Conservation (phyloP, 2,888 invertebrate species). For the Spodoptera exigua region DNA sequence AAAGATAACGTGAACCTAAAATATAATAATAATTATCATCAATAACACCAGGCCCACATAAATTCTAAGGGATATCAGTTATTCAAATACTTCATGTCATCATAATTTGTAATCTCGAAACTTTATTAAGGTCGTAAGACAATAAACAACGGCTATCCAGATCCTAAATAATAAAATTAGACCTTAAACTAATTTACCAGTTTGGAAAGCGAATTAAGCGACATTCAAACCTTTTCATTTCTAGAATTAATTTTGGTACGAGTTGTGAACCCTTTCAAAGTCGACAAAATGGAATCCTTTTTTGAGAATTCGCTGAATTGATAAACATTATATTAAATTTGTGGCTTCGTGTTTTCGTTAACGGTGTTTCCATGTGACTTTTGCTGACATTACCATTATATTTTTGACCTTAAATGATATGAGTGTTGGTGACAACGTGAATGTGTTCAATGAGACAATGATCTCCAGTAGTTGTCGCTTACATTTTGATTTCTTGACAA, state of each 20-base stretch:
- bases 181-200: conserved; percentile 37
- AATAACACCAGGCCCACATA: not conserved
- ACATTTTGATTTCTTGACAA: no score
- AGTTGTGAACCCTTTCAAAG: conserved; percentile 33
- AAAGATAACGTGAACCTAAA: no score
- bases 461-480: no score
- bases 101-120: conserved; percentile 4
- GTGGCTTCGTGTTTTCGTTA: conserved; percentile 26
- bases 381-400: not conserved
- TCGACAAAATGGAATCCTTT: conserved; percentile 21
- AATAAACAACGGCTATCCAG: conserved; percentile 24
- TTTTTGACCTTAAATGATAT: no score
- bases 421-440: no score
- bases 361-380: conserved; percentile 5
- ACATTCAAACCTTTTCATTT: conserved; percentile 39
- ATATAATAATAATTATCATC: no score
- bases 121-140: conserved; percentile 8
- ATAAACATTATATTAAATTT: conserved; percentile 32
- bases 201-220: conserved; percentile 31
- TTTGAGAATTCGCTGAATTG: conserved; percentile 26
- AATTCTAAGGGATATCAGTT: not conserved
- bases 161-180: conserved; percentile 25
- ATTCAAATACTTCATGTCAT: not conserved
- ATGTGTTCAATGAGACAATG: no score
- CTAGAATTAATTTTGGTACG: conserved; percentile 35